Percentiles rank a stretch among this genome's conserved stretches.
Conservation (phyloP, 2,797 vertebrate genomes). For the Champsocephalus gunnari region DNA sequence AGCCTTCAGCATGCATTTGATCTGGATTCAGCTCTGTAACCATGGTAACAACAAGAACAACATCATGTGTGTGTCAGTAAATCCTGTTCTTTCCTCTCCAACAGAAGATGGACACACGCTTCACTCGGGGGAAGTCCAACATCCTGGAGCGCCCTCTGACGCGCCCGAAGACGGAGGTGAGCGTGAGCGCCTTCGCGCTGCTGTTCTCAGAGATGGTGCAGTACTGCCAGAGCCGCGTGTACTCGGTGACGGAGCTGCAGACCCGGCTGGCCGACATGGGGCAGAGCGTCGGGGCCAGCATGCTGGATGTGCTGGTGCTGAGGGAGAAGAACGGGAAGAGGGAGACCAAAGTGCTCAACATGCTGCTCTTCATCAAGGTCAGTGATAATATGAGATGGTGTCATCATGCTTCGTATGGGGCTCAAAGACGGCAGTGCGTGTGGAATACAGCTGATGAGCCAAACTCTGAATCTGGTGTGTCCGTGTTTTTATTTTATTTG, state of each 20-base stretch:
- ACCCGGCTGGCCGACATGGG: constrained; percentile 91
- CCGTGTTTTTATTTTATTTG: too few species aligned
- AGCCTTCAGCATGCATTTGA: too few species aligned
- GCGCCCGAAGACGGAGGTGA: constrained; percentile 91
- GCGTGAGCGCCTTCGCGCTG: constrained; percentile 91
- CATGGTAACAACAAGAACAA: too few species aligned
- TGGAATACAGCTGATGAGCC: too few species aligned
- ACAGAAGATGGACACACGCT: constrained; percentile 90
- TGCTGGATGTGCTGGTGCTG: constrained; percentile 92
- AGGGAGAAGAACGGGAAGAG: constrained; percentile 91
- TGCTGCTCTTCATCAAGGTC: constrained; percentile 94
- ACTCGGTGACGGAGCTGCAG: constrained; percentile 95
- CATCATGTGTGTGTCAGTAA: not conserved
- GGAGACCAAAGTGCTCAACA: constrained; percentile 94
- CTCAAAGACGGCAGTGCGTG: too few species aligned
- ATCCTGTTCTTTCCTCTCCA: not conserved
- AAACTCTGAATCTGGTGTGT: too few species aligned
- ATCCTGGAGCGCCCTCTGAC: constrained; percentile 91
- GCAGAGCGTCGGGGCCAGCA: constrained; percentile 90
- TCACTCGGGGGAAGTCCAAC: constrained; percentile 92
- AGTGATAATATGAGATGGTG: not conserved
- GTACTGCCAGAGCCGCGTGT: constrained; percentile 96
- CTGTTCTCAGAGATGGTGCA: constrained; percentile 98
- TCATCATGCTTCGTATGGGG: too few species aligned
- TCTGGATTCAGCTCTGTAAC: too few species aligned